Base-by-base conservation (phyloP, 1,140 invertebrate genomes). In the Mycetomoellerius zeteki region DNA sequence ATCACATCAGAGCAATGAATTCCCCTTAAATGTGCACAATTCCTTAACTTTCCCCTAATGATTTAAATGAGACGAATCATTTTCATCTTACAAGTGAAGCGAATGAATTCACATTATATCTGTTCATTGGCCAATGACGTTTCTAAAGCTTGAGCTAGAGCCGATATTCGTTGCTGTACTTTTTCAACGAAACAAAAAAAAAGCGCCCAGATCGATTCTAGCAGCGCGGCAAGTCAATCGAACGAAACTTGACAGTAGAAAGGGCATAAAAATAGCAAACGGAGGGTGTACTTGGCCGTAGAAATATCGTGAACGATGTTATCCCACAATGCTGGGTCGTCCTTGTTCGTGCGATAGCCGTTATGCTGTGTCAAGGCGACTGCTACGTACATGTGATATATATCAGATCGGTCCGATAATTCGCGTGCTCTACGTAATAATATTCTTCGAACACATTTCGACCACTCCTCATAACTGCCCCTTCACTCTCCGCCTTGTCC, bases 341-440 rank as follows among this genome's bases (percentile, higher is more conserved):
- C 91, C 91, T 92, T 92, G 91, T 89, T 90, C 87, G 82, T 75
- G 84, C 91, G 76, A 92, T 88, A 85, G 89, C 85, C 86, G 88
- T 89, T 90, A 77, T 81, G 80, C 52, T 87, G 69, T 92, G 91
- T 92, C 91, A 92, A 92, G 91, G 91, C 89, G 52, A 86, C 86
- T 87, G 77, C 87, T 91, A 88, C 69, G 78, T 90, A 87, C 81
- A 71, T 72, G 72, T 54, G 86, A 90, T 84, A 78, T 87, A 37
- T 37, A 37, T 86, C 10, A 87, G 89, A 90, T 90, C 86, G 43
- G 80, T 47, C 33, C 86, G 89, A 90, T 90, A 77, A 56, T 52
- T 71, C 71, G 77, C 56, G 47, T 37, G 37, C 47, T 19, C 65
- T 54, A 73, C 76, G 80, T 87, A 77, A 91, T 89, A 84, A 84